Percentiles rank a stretch among this genome's conserved stretches.
Evolutionary conservation across 2,113 vertebrate species (phyloP).

Genomic region (Oncorhynchus clarkii): DNA sequence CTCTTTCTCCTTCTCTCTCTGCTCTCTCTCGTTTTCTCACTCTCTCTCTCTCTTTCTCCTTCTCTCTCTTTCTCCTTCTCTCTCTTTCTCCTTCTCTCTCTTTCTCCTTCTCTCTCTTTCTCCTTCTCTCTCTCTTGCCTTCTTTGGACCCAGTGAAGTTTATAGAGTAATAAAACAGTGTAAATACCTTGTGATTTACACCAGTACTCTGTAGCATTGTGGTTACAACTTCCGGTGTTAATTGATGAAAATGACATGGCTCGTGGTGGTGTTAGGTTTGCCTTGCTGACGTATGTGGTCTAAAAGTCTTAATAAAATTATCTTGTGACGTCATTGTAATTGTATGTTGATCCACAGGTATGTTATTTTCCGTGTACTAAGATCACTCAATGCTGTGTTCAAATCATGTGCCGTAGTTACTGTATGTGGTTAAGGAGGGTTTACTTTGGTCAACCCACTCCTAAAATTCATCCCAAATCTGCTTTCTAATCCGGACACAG

Average conservation of each 20-base stretch:
- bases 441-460: neutral
- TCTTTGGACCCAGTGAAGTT: conserved; percentile 13
- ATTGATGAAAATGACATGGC: neutral
- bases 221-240: neutral
- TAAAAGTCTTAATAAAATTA: neutral
- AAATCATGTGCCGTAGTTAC: too few species aligned
- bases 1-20: too few species aligned
- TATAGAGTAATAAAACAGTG: conserved; percentile 46
- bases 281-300: neutral
- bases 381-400: too few species aligned
- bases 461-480: conserved; percentile 24
- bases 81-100: too few species aligned
- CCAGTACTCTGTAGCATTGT: neutral
- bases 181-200: conserved; percentile 14
- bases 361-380: too few species aligned
- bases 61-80: neutral
- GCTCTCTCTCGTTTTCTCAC: too few species aligned
- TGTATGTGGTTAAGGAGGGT: too few species aligned
- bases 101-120: too few species aligned
- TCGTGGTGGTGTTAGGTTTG: neutral
- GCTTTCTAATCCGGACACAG: conserved; percentile 30
- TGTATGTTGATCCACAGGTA: too few species aligned
- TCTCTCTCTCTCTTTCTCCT: too few species aligned
- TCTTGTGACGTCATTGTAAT: too few species aligned
- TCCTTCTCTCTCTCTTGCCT: too few species aligned